Percentiles rank a stretch among this genome's conserved stretches.
These are phyloP conservation scores for Microcaecilia unicolor DNA, from an alignment of 2,797 vertebrate species.

Conservation along the genomic window DNA sequence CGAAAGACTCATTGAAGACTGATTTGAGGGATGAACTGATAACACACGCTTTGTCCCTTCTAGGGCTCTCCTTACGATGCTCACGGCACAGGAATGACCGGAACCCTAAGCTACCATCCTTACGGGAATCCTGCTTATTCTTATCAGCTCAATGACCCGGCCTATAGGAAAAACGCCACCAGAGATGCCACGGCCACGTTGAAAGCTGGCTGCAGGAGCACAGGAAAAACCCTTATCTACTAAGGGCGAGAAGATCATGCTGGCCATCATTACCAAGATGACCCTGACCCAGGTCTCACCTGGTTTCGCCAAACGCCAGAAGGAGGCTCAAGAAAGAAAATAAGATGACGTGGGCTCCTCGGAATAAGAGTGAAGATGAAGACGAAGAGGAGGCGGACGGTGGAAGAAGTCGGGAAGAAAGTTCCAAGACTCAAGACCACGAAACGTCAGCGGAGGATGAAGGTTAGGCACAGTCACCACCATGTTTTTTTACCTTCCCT, in stretches of 20 bases:
- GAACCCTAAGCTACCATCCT: conserved; percentile 85
- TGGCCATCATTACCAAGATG: conserved; percentile 85
- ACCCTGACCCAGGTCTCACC: conserved; percentile 83
- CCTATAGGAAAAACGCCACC: conserved; percentile 95
- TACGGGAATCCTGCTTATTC: conserved; percentile 89
- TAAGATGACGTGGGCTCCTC: conserved; percentile 87
- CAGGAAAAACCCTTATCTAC: conserved; percentile 79
- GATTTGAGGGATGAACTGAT: no score
- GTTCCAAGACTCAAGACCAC: conserved; percentile 69
- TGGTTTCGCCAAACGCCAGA: conserved; percentile 80
- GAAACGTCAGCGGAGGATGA: conserved; percentile 92
- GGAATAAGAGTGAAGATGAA: conserved; percentile 93
- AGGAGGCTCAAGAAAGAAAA: conserved; percentile 86
- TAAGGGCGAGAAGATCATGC: conserved; percentile 82
- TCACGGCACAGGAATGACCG: conserved; percentile 86
- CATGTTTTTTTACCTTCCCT: no score
- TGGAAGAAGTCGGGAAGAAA: conserved; percentile 63
- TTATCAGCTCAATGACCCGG: conserved; percentile 94
- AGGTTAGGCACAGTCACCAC: conserved; percentile 77
- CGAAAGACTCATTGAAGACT: conserved; percentile 20
- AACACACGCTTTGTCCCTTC: conserved; percentile 26
- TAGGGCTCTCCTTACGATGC: conserved; percentile 92
- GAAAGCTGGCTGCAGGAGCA: conserved; percentile 84
- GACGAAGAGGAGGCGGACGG: conserved; percentile 88
- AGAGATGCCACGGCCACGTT: conserved; percentile 90